These are phyloP conservation scores for Orycteropus afer DNA, from an alignment of 2,113 vertebrate species.

Conservation along the genomic window DNA sequence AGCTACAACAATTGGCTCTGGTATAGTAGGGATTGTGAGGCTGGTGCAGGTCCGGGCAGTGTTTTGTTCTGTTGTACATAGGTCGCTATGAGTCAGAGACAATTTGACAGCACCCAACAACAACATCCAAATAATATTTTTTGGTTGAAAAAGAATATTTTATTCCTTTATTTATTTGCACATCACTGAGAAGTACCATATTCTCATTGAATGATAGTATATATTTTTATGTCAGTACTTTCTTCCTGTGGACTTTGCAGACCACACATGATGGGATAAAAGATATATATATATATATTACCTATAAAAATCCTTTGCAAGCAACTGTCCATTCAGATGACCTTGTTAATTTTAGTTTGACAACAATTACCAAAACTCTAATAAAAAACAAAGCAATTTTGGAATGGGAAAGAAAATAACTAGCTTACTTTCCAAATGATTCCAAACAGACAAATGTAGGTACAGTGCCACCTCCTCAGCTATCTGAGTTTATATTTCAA, in stretches of 20 bases:
- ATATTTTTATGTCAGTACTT: slow-evolving; percentile 17
- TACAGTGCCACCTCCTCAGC: background rate
- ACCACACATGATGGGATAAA: background rate
- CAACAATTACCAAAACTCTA: background rate
- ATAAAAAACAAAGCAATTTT: slow-evolving; percentile 11
- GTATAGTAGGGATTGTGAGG: too few species aligned
- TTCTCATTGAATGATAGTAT: slow-evolving; percentile 4
- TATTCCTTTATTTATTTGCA: slow-evolving; percentile 42
- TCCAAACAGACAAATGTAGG: background rate
- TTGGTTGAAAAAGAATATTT: background rate
- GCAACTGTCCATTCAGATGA: background rate
- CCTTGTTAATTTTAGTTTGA: slow-evolving; percentile 11
- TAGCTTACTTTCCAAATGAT: background rate
- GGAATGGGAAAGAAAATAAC: background rate
- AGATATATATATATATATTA: background rate
- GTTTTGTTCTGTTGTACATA: too few species aligned
- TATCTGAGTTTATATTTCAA: background rate
- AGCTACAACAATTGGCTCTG: too few species aligned
- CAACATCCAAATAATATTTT: background rate
- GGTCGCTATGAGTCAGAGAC: too few species aligned
- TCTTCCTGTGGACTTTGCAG: background rate
- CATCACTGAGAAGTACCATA: background rate
- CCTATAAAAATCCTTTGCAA: background rate
- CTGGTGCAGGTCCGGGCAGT: too few species aligned
- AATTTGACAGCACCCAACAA: too few species aligned